Evolutionary conservation across 2,113 vertebrate genomes (phyloP).

Genomic region (Oryzias melastigma): DNA sequence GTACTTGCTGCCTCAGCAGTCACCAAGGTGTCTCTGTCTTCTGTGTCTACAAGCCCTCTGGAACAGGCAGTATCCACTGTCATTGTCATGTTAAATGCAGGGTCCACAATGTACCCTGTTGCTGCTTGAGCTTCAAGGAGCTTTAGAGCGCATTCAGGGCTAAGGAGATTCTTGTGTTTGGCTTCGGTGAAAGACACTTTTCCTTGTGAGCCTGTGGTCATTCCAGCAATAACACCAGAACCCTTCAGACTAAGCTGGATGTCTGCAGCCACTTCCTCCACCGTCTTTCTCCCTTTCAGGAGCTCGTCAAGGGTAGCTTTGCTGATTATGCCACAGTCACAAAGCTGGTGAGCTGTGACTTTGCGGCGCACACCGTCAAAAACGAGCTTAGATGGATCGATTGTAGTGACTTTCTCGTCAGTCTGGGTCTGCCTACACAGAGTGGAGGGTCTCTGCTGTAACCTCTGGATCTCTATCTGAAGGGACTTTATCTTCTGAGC

Average conservation of each 20-base stretch:
- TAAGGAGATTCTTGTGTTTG: conserved; percentile 85
- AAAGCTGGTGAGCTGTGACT: conserved; percentile 90
- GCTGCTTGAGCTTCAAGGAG: conserved; percentile 95
- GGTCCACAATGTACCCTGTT: conserved; percentile 90
- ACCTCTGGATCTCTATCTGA: conserved; percentile 85
- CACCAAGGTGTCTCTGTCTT: conserved; percentile 86
- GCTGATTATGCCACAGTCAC: conserved; percentile 89
- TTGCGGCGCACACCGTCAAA: conserved; percentile 89
- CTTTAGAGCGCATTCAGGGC: conserved; percentile 82
- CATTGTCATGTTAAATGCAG: conserved; percentile 85
- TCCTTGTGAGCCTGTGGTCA: conserved; percentile 78
- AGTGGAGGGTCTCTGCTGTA: conserved; percentile 79
- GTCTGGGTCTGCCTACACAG: conserved; percentile 85
- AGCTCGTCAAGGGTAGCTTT: conserved; percentile 86
- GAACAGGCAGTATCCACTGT: conserved; percentile 87
- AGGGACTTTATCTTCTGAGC: conserved; percentile 77
- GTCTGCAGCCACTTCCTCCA: conserved; percentile 84
- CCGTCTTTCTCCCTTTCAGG: conserved; percentile 85
- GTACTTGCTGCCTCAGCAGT: conserved; percentile 89
- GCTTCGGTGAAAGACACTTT: conserved; percentile 90
- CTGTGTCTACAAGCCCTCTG: conserved; percentile 89
- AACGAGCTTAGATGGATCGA: conserved; percentile 88
- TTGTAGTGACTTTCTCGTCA: conserved; percentile 76
- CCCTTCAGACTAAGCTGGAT: conserved; percentile 90
- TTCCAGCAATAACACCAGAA: conserved; percentile 87